Percentiles rank a stretch among this genome's conserved stretches.
phyloP scores from a whole-genome alignment of 2,113 vertebrate species.

The Hippoglossus stenolepis region DNA sequence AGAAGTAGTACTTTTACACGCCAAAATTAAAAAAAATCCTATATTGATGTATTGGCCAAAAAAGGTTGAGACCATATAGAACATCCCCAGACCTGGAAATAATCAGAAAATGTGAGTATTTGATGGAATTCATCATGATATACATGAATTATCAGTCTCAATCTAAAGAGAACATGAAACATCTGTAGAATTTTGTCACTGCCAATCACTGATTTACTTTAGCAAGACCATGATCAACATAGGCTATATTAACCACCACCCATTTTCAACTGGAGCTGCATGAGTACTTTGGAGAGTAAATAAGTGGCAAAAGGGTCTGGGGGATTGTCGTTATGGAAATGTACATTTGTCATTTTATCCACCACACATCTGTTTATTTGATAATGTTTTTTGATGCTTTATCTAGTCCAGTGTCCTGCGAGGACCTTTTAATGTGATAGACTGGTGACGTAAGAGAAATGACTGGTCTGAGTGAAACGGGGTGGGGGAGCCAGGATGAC shows the following conservation, averaged over 20 bases:
- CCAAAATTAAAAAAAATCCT: not conserved
- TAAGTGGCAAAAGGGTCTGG: too few relatives aligned
- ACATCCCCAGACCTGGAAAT: too few relatives aligned
- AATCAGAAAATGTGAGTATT: not conserved
- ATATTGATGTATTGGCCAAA: too few relatives aligned
- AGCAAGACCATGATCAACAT: too few relatives aligned
- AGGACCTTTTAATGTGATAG: not conserved
- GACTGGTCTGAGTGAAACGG: not conserved
- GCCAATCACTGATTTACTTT: too few relatives aligned
- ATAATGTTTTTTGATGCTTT: not conserved
- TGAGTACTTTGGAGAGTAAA: too few relatives aligned
- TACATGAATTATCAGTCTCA: not conserved
- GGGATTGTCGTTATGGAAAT: too few relatives aligned
- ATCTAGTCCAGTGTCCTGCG: not conserved
- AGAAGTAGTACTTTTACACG: slow-evolving; percentile 24
- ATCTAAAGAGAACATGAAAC: not conserved
- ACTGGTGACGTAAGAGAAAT: not conserved
- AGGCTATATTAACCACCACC: too few relatives aligned
- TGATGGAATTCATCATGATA: not conserved
- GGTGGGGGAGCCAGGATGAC: not conserved
- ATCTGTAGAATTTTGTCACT: too few relatives aligned
- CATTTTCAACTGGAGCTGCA: too few relatives aligned
- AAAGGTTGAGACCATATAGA: too few relatives aligned
- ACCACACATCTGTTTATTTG: not conserved
- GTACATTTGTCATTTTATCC: too few relatives aligned